phyloP scores from a whole-genome alignment of 2,113 vertebrate genomes.

The Cyanoramphus novaezelandiae region DNA sequence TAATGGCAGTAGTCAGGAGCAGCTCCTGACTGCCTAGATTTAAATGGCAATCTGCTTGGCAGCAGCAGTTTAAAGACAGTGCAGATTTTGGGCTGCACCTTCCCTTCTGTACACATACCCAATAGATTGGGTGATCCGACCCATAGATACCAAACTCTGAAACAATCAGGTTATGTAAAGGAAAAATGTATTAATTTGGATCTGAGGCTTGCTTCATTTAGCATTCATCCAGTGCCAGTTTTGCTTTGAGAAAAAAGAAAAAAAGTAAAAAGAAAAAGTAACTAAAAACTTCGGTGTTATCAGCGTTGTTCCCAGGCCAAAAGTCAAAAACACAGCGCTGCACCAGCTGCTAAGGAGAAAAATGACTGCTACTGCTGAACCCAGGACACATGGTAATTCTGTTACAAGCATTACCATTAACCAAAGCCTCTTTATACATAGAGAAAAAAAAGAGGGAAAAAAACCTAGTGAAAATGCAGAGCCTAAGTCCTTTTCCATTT shows the following conservation, averaged over 20 bases:
- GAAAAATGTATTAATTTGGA: neutral
- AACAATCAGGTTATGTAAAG: neutral
- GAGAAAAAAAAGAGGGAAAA: neutral
- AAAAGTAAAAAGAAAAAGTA: too few species aligned
- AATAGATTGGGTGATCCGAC: neutral
- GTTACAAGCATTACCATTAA: neutral
- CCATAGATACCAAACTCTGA: neutral
- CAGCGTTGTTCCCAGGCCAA: too few species aligned
- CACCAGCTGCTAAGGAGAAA: too few species aligned
- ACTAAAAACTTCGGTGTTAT: too few species aligned
- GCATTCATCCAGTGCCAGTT: neutral
- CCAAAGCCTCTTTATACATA: neutral
- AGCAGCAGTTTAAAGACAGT: neutral
- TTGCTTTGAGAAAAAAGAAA: neutral
- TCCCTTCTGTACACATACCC: neutral
- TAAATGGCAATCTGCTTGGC: neutral
- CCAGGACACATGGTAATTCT: neutral
- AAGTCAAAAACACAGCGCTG: too few species aligned
- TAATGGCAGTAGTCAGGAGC: conserved; percentile 7
- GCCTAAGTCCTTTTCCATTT: neutral
- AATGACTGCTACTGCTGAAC: too few species aligned
- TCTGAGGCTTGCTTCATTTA: neutral
- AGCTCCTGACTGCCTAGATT: neutral
- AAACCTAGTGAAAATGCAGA: neutral
- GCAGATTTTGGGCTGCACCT: neutral